Evolutionary conservation across 1,140 invertebrate genomes (phyloP).

Genomic region (Drosophila mojavensis): DNA sequence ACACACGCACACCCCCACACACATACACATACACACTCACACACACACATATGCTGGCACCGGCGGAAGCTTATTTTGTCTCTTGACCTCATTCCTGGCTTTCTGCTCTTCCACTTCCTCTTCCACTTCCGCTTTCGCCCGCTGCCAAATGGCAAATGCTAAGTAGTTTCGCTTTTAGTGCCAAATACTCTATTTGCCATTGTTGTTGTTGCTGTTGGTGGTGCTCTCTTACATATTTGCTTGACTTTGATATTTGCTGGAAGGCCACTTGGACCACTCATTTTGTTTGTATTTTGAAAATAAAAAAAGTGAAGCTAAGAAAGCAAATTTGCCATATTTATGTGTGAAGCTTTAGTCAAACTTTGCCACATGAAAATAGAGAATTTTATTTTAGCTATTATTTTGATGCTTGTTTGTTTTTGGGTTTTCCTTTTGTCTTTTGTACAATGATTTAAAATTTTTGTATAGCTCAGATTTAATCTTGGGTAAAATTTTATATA

Average conservation of each 20-base stretch:
- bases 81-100: slow-evolving; percentile 52
- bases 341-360: background rate
- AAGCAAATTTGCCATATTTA: background rate
- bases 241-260: slow-evolving; percentile 64
- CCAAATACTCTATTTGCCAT: slow-evolving; percentile 49
- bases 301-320: background rate
- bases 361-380: too few species aligned
- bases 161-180: slow-evolving; percentile 81
- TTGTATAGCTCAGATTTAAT: too few species aligned
- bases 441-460: too few species aligned
- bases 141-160: slow-evolving; percentile 65
- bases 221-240: slow-evolving; percentile 45
- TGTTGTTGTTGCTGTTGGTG: slow-evolving; percentile 19
- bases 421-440: too few species aligned
- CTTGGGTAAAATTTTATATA: too few species aligned
- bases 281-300: slow-evolving; percentile 3
- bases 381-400: too few species aligned
- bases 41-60: slow-evolving; percentile 21
- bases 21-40: background rate
- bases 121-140: slow-evolving; percentile 31
- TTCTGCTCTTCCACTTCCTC: slow-evolving; percentile 50
- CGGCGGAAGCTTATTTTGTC: slow-evolving; percentile 75
- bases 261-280: slow-evolving; percentile 3
- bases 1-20: background rate
- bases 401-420: too few species aligned